phyloP scores from a whole-genome alignment of 2,888 invertebrate genomes.

The Siphlonurus alternatus region DNA sequence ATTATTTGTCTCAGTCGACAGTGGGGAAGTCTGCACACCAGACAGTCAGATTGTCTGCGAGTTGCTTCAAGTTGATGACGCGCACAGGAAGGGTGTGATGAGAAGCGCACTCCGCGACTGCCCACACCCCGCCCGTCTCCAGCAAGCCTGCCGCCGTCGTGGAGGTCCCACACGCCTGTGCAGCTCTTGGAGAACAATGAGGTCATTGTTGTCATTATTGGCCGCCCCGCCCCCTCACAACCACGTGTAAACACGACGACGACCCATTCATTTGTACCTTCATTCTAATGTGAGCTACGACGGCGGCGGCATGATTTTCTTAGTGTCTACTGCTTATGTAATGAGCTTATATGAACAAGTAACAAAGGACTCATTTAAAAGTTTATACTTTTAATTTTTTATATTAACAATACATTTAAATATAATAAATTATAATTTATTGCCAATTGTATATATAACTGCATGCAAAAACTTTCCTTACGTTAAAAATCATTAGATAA shows the following conservation, averaged over 20 bases:
- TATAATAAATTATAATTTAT: too few species aligned
- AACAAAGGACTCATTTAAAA: not conserved
- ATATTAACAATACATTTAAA: not conserved
- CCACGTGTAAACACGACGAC: not conserved
- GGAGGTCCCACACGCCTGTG: not conserved
- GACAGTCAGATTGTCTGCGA: not conserved
- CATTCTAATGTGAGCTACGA: too few species aligned
- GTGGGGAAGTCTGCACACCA: too few species aligned
- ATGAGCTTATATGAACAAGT: not conserved
- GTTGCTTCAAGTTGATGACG: too few species aligned
- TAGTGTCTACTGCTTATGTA: not conserved
- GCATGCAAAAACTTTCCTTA: too few species aligned
- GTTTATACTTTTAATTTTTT: not conserved
- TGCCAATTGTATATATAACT: too few species aligned
- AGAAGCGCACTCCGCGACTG: not conserved
- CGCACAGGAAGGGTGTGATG: not conserved
- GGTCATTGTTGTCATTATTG: not conserved
- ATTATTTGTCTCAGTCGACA: too few species aligned
- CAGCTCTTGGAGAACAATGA: not conserved
- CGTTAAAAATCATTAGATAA: too few species aligned
- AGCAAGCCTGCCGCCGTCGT: not conserved
- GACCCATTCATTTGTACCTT: not conserved
- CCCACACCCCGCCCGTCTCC: not conserved
- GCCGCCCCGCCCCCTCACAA: too few species aligned
- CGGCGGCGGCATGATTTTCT: too few species aligned